Conservation (phyloP, 2,888 invertebrate species). For the Sycophila texana region DNA sequence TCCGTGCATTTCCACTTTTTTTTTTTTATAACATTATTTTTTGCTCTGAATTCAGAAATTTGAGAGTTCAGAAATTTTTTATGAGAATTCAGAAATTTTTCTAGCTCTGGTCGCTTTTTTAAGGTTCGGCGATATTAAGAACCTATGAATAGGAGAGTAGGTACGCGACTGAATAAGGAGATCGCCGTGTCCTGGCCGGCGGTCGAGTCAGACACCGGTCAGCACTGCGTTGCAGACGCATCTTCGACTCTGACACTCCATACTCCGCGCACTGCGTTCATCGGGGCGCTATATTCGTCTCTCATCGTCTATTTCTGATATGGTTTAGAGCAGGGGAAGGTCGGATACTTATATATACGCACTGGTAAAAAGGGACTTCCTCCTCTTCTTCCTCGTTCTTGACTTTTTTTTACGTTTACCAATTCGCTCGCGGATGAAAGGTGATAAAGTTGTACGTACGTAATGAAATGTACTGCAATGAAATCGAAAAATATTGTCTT, state of each 20-base stretch:
- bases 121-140: neutral
- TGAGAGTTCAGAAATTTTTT: neutral
- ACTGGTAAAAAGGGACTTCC: neutral
- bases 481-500: too few relatives aligned
- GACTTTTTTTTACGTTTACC: neutral
- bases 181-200: too few relatives aligned
- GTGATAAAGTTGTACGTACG: too few relatives aligned
- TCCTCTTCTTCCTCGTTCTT: neutral
- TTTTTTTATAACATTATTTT: neutral
- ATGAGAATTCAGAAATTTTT: neutral
- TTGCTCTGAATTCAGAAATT: too few relatives aligned
- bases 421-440: too few relatives aligned
- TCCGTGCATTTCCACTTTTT: constrained; percentile 2
- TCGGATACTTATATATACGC: constrained; percentile 3
- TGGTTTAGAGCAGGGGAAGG: neutral
- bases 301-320: constrained; percentile 31
- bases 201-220: neutral
- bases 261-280: constrained; percentile 11
- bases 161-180: neutral
- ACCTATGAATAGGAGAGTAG: neutral
- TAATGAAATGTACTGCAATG: too few relatives aligned
- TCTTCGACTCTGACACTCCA: neutral
- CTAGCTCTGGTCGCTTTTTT: neutral
- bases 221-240: neutral
- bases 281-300: constrained; percentile 33